Percentiles rank a stretch among this genome's conserved stretches.
Conservation (phyloP, 2,888 invertebrate genomes). For the Acanthacorydalis orientalis region DNA sequence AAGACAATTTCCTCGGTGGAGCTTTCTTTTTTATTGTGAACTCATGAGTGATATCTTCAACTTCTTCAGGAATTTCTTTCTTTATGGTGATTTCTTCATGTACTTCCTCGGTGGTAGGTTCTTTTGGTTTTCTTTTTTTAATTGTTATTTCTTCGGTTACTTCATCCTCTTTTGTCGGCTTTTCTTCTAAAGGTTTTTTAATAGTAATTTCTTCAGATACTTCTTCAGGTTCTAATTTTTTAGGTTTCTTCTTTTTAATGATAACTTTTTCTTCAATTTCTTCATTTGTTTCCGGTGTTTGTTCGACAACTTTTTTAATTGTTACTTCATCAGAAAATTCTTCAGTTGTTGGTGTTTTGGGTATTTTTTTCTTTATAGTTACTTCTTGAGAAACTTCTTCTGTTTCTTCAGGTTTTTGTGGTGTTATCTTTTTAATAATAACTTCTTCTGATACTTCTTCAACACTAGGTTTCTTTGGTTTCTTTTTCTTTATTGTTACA, state of each 20-base stretch:
- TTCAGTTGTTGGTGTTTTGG: constrained; percentile 15
- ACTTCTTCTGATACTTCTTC: constrained; percentile 13
- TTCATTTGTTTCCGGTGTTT: constrained; percentile 20
- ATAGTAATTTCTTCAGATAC: constrained; percentile 35
- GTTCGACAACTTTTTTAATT: constrained; percentile 18
- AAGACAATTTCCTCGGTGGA: constrained; percentile 28
- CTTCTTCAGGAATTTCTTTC: constrained; percentile 17
- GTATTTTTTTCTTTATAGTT: constrained; percentile 15
- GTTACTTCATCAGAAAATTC: constrained; percentile 14
- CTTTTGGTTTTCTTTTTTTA: constrained; percentile 32
- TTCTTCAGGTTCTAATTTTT: constrained; percentile 15
- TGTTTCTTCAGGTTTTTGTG: constrained; percentile 11
- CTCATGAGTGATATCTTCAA: constrained; percentile 26
- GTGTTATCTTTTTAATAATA: constrained; percentile 13
- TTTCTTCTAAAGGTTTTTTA: constrained; percentile 16
- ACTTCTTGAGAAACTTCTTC: constrained; percentile 16
- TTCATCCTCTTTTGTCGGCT: constrained; percentile 34
- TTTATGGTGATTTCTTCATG: constrained; percentile 27
- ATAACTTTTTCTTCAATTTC: constrained; percentile 12
- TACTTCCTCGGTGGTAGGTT: constrained; percentile 20
- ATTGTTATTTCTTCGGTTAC: constrained; percentile 51
- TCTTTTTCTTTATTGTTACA: constrained; percentile 17
- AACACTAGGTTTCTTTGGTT: constrained; percentile 13
- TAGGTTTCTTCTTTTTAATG: constrained; percentile 13
- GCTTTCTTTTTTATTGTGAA: constrained; percentile 34